A percentile compares a stretch with the other conserved stretches of the same genome.
These are phyloP conservation scores for Masticophis lateralis DNA, from an alignment of 2,797 vertebrate genomes.

Conservation along the genomic window DNA sequence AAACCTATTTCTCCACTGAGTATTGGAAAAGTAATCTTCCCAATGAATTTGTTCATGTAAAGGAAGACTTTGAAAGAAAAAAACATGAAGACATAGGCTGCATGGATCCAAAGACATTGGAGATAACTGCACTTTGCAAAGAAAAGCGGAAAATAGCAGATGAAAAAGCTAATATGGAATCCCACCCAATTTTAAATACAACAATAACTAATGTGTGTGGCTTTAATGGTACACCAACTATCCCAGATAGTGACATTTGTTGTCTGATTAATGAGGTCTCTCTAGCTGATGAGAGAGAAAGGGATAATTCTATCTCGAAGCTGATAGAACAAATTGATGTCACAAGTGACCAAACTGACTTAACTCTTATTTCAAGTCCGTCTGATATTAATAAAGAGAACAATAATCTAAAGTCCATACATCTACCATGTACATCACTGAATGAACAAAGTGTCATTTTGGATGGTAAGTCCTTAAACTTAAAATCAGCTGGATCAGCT, in stretches of 20 bases:
- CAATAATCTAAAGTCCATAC: constrained; percentile 19
- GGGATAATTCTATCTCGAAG: constrained; percentile 83
- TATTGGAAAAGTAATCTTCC: constrained; percentile 43
- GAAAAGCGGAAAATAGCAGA: constrained; percentile 17
- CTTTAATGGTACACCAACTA: constrained; percentile 67
- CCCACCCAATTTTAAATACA: not conserved
- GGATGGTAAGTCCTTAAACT: constrained; percentile 28
- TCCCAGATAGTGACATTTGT: constrained; percentile 87
- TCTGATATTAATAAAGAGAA: constrained; percentile 29
- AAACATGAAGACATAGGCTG: not conserved
- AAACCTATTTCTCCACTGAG: constrained; percentile 27
- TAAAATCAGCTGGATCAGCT: constrained; percentile 50
- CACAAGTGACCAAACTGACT: constrained; percentile 66
- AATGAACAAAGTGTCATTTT: constrained; percentile 46
- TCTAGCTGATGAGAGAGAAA: constrained; percentile 77
- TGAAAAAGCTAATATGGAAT: constrained; percentile 35
- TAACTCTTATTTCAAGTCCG: constrained; percentile 51
- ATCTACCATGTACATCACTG: constrained; percentile 25
- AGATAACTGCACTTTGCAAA: not conserved
- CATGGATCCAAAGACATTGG: constrained; percentile 19
- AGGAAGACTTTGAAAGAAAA: constrained; percentile 16
- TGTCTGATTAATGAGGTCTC: constrained; percentile 88
- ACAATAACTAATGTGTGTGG: constrained; percentile 48
- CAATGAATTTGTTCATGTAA: constrained; percentile 21
- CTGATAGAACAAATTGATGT: constrained; percentile 83